Base-by-base conservation (phyloP, 2,797 vertebrate genomes). In the Chrysocyon brachyurus region DNA sequence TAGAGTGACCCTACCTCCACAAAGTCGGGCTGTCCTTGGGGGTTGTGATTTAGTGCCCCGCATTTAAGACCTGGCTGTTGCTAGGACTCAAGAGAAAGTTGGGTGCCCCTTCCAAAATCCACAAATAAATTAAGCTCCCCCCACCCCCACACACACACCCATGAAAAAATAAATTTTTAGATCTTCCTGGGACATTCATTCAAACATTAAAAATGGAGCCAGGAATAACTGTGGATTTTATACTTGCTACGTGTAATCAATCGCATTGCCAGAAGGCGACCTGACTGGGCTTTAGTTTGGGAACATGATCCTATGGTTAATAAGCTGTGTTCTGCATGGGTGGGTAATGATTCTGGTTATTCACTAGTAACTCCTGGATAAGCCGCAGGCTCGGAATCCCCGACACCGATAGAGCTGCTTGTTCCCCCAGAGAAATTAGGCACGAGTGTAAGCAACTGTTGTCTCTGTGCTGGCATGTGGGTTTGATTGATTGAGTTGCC, bases 161-260 rank as follows among this genome's bases (percentile, higher is more conserved):
- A 3, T 6, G 12, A n/a, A 73, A 81, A 82, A 84, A 19, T 4
- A 49, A 21, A 17, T 33, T 21, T 54, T 7, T n/a, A 22, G 10
- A 5, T n/a, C 49, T 66, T 56, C 54, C 72, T 21, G 17, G 52
- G 36, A 12, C 86, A 12, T 22, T 54, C 9, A 46, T 19, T 75
- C 33, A 61, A 68, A 68, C 73, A 88, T 86, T 56, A 10, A 57
- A 94, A 28, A 95, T 64, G 72, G 94, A 85, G 91, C 96, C 66
- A 5, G 83, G 77, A 91, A 36, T 10, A 26, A 57, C 11, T 49
- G 68, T 82, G 83, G 49, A 22, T 57, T 54, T 85, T 57, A 73
- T 22, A 85, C 77, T 90, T 81, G 31, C 93, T 92, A 57, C 19
- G 84, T 83, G 36, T 94, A 91, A 91, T 86, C 75, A 91, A 91